Base-by-base conservation (phyloP, 2,113 vertebrate species). In the Carlito syrichta region DNA sequence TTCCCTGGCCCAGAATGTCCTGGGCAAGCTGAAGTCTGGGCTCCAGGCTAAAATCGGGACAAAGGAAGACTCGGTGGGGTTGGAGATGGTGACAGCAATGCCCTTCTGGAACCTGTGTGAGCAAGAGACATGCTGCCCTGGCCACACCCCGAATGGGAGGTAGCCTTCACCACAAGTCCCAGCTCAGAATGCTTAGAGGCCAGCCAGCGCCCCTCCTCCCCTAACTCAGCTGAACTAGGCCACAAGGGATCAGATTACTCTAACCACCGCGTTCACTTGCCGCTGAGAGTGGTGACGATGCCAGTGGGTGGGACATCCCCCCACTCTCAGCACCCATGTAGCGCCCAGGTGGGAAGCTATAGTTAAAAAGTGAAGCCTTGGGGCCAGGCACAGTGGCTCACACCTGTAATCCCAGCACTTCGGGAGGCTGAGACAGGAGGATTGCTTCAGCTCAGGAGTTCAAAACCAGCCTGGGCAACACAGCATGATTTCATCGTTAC, bases 1-100 rank as follows among this genome's bases (percentile, higher is more conserved):
- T 35, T 12, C 8, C 40, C 3, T 11, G 71, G 22, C 62, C 45
- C 22, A 19, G 69, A 76, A 48, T 12, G 35, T 16, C n/a, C 25
- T 35, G 45, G 23, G 23, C 14, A 60, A 27, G 14, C 69, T 60
- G 1, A n/a, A 23, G 35, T 20, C 69, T 68, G 56, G 6, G 40
- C 25, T 81, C 27, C 20, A 20, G 3, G 43, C 35, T 7, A 50
- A 68, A 32, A 12, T 8, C 16, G 0, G 0, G 32, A 13, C 43
- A 12, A 23, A 43, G 48, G 68, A 48, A 25, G 23, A 16, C 23
- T 56, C 54, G 23, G 38, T 12, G 32, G 2, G 17, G 9, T 1
- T 20, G 17, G 25, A 81, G 13, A 13, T 19, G 43, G 58, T 3
- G 16, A 23, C 6, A 35, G 73, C 23, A 38, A 17, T 1, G 22